phyloP scores from a whole-genome alignment of 2,888 invertebrate species.

The Pocota personata region DNA sequence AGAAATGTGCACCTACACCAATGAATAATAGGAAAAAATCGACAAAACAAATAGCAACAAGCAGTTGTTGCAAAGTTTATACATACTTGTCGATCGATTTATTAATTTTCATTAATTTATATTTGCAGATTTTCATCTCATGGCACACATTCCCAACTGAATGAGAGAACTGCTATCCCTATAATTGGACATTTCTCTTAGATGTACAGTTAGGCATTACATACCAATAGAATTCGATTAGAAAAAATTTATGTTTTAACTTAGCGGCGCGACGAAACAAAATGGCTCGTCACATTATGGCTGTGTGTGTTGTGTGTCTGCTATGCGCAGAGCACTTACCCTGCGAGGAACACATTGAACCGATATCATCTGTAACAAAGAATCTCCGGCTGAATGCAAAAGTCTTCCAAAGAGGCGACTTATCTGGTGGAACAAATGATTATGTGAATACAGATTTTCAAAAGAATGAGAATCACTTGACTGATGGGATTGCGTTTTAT shows the following conservation, averaged over 20 bases:
- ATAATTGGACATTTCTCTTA: conserved; percentile 3
- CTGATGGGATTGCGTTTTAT: conserved; percentile 42
- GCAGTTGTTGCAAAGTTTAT: neutral
- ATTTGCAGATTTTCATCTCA: neutral
- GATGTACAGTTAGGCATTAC: conserved; percentile 15
- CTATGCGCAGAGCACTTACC: conserved; percentile 90
- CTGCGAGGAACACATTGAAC: conserved; percentile 88
- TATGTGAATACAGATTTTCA: conserved; percentile 24
- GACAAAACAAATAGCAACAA: neutral
- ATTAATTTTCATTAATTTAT: conserved; percentile 31
- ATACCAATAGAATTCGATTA: conserved; percentile 15
- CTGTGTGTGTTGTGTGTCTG: conserved; percentile 92
- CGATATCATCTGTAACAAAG: conserved; percentile 74
- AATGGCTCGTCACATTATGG: conserved; percentile 87
- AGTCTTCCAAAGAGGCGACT: conserved; percentile 75
- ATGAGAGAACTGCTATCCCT: neutral
- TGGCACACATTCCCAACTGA: conserved; percentile 27
- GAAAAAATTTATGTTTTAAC: conserved; percentile 41
- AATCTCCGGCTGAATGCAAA: conserved; percentile 77
- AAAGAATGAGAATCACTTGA: conserved; percentile 38
- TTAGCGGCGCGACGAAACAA: conserved; percentile 64
- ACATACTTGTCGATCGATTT: conserved; percentile 17
- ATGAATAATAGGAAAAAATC: neutral
- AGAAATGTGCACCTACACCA: neutral
- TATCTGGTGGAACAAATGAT: conserved; percentile 22